Evolutionary conservation across 2,888 invertebrate species (phyloP).

Genomic region (Polylopha cassiicola): DNA sequence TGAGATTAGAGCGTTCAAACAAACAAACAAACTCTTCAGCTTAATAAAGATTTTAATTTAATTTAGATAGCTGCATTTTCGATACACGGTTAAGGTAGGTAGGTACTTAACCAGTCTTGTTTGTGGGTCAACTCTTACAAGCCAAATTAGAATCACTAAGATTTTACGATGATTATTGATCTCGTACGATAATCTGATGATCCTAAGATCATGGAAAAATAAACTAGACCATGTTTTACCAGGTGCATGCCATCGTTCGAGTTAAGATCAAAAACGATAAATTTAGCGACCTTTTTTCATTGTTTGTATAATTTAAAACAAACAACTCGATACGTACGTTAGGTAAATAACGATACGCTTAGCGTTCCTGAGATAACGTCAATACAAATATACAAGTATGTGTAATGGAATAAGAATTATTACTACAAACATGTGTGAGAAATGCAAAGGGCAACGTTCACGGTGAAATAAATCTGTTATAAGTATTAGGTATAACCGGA

Average conservation of each 20-base stretch:
- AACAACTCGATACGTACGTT: conserved; percentile 8
- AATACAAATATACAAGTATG: conserved; percentile 21
- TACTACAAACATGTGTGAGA: conserved; percentile 37
- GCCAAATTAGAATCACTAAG: no score
- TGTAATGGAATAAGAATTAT: conserved; percentile 27
- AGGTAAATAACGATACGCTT: conserved; percentile 10
- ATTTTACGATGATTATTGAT: no score
- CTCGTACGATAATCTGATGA: conserved; percentile 1
- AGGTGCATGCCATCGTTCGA: conserved; percentile 14
- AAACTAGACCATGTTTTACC: conserved; percentile 11
- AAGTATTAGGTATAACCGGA: conserved; percentile 1
- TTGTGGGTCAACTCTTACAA: no score
- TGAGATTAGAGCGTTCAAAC: no score
- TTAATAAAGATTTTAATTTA: no score
- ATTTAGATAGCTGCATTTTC: no score
- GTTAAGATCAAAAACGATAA: conserved; percentile 17
- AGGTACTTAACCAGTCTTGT: no score
- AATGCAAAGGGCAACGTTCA: conserved; percentile 26
- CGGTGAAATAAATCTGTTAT: conserved; percentile 1
- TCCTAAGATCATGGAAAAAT: conserved; percentile 8
- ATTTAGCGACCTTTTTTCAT: conserved; percentile 16
- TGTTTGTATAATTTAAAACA: conserved; percentile 14
- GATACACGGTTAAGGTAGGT: no score
- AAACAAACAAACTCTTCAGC: no score
- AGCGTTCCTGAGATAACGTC: conserved; percentile 1